Evolutionary conservation across 2,797 vertebrate genomes (phyloP).

Genomic region (Ataeniobius toweri): DNA sequence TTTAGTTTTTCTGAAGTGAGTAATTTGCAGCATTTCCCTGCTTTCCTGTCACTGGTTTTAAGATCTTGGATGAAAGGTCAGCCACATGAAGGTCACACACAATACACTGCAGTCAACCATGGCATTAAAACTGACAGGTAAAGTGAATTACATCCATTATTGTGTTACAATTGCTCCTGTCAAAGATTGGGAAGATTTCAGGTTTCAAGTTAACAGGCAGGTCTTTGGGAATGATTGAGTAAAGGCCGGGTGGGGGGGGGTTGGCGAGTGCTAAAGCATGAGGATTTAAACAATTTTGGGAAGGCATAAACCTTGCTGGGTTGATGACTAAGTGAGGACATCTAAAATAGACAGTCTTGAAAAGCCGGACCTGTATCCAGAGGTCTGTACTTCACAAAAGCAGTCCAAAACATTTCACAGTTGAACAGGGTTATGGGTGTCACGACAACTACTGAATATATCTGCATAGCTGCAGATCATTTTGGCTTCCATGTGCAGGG

Average conservation of each 20-base stretch:
- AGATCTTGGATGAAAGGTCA: conserved; percentile 1
- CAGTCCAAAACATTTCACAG: neutral
- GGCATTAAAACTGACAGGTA: neutral
- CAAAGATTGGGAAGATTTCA: conserved; percentile 3
- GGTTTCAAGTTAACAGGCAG: neutral
- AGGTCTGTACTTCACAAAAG: neutral
- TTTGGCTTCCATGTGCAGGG: neutral
- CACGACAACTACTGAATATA: neutral
- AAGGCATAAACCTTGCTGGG: neutral
- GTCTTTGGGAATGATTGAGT: neutral
- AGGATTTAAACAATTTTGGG: neutral
- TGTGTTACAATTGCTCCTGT: conserved; percentile 5
- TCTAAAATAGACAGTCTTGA: neutral
- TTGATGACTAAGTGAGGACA: neutral
- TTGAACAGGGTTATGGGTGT: neutral
- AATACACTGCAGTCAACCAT: neutral
- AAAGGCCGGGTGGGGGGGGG: neutral
- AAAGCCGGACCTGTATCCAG: neutral
- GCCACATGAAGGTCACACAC: conserved; percentile 5
- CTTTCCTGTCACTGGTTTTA: neutral
- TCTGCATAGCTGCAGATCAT: neutral
- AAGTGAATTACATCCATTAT: conserved; percentile 14
- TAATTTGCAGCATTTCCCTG: neutral
- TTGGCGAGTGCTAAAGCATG: neutral
- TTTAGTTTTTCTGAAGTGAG: neutral